Evolutionary conservation across 2,113 vertebrate genomes (phyloP).

Genomic region (Nestor notabilis): DNA sequence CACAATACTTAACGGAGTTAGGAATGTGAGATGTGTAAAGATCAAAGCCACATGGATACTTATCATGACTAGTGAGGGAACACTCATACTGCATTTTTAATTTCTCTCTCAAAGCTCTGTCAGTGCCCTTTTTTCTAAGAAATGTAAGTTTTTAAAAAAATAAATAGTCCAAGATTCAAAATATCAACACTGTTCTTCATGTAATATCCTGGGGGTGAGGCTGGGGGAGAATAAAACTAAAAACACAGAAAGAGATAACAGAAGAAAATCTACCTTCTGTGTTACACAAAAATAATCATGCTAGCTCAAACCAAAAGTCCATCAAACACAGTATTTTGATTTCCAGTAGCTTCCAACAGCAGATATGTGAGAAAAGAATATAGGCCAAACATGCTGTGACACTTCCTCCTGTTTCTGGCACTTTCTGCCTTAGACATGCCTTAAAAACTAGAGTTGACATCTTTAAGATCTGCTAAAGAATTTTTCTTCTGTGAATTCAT

Average conservation of each 20-base stretch:
- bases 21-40: not conserved
- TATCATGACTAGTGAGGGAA: not conserved
- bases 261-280: not conserved
- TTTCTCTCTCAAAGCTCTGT: not conserved
- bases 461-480: not conserved
- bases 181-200: not conserved
- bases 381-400: not conserved
- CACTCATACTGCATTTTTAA: not conserved
- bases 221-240: not conserved
- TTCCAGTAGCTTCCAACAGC: not conserved
- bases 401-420: not conserved
- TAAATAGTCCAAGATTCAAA: not conserved
- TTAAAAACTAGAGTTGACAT: not conserved
- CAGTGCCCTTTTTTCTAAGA: not conserved
- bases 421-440: not conserved
- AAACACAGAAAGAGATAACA: not conserved
- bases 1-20: not conserved
- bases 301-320: not conserved
- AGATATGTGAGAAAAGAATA: not conserved
- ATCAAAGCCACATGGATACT: not conserved
- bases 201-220: not conserved
- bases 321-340: not conserved
- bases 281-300: not conserved
- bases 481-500: not conserved
- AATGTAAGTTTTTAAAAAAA: accelerated